Conservation (phyloP, 2,113 vertebrate genomes). For the Oreochromis tanganicae region DNA sequence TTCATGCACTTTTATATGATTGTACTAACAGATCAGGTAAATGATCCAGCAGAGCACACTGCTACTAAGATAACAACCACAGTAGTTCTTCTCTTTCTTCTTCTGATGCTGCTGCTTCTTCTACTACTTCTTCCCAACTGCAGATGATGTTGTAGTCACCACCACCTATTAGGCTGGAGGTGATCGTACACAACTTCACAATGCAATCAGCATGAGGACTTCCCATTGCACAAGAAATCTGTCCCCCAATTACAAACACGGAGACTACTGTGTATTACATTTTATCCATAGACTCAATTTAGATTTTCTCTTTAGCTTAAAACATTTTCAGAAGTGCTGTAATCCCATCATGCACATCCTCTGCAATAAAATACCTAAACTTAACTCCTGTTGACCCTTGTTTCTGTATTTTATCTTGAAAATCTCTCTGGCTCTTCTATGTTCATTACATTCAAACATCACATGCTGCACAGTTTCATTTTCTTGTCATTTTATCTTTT, state of each 20-base stretch:
- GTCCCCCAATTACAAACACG: not conserved
- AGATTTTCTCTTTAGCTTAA: fast-evolving
- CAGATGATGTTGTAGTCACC: not conserved
- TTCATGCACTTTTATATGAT: not conserved
- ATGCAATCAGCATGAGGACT: not conserved
- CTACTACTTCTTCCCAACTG: fast-evolving
- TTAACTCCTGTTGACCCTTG: not conserved
- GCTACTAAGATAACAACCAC: not conserved
- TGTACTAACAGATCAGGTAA: not conserved
- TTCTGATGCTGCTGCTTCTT: not conserved
- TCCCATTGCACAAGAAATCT: not conserved
- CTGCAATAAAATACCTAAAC: not conserved
- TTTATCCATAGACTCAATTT: not conserved
- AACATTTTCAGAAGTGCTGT: not conserved
- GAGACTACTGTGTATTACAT: not conserved
- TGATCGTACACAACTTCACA: not conserved
- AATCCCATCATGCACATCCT: not conserved
- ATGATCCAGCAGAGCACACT: not conserved
- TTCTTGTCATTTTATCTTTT: not conserved
- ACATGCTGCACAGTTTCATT: not conserved
- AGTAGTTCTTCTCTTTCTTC: not conserved
- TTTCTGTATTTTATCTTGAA: not conserved
- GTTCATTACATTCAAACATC: not conserved
- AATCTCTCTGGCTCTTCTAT: not conserved
- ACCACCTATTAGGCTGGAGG: not conserved